Evolutionary conservation across 2,113 vertebrate species (phyloP).

Genomic region (Entosphenus tridentatus): DNA sequence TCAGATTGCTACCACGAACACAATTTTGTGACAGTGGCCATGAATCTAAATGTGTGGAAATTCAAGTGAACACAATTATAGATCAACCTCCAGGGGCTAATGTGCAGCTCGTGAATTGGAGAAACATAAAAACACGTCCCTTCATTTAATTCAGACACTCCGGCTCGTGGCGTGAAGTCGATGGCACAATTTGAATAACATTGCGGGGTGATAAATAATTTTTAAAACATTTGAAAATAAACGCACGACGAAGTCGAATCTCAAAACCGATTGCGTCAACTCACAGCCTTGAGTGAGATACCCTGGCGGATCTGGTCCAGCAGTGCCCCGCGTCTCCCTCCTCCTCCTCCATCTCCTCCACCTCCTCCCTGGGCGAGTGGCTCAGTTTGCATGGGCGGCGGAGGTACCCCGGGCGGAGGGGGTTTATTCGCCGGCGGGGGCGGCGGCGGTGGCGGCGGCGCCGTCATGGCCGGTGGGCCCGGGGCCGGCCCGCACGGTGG

Average conservation of each 20-base stretch:
- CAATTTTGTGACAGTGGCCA: no score
- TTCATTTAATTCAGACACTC: no score
- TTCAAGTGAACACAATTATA: no score
- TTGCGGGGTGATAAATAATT: no score
- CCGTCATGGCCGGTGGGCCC: constrained; percentile 18
- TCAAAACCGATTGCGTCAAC: background rate
- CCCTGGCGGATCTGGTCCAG: constrained; percentile 53
- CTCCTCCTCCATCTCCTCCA: no score
- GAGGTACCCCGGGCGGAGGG: constrained; percentile 2
- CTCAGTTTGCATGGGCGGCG: constrained; percentile 9
- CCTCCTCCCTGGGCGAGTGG: constrained; percentile 13
- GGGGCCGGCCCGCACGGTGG: constrained; percentile 17
- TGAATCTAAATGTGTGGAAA: no score
- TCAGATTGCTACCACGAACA: no score
- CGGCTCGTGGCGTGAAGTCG: no score
- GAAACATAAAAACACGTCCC: no score
- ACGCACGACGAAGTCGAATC: background rate
- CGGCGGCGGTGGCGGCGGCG: constrained; percentile 14
- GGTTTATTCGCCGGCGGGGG: constrained; percentile 11
- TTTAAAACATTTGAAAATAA: background rate
- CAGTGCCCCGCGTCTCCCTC: constrained; percentile 27
- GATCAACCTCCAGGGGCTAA: no score
- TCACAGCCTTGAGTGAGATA: constrained; percentile 48
- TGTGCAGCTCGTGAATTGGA: no score
- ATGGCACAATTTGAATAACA: no score